Conservation (phyloP, 2,113 vertebrate genomes). For the Scopus umbretta region DNA sequence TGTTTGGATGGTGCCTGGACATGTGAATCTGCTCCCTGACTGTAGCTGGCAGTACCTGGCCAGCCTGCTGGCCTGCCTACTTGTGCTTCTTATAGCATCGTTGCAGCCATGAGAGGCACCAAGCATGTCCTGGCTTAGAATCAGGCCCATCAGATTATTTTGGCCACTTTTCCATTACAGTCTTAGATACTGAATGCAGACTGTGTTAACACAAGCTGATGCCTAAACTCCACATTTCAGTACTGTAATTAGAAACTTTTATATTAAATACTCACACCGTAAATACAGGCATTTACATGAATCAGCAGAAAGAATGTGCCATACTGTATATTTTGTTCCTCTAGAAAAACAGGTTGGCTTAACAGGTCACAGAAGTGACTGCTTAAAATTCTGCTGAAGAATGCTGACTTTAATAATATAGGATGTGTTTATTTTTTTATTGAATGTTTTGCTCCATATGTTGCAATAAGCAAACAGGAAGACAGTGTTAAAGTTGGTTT, state of each 20-base stretch:
- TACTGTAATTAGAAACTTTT: background rate
- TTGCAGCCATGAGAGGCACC: background rate
- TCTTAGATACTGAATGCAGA: background rate
- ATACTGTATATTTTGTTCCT: background rate
- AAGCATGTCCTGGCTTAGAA: background rate
- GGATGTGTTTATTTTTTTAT: background rate
- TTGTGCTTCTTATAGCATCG: background rate
- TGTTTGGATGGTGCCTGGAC: background rate
- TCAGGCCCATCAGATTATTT: background rate
- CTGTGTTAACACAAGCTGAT: background rate
- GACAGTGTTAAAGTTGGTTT: background rate
- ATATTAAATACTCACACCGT: background rate
- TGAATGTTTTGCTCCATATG: background rate
- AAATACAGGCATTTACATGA: background rate
- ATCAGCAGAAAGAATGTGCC: background rate
- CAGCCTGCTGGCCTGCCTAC: background rate
- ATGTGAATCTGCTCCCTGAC: rapidly evolving
- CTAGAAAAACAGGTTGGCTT: background rate
- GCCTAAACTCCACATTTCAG: background rate
- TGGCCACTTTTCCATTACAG: background rate
- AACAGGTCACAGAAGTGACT: background rate
- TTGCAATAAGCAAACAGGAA: background rate
- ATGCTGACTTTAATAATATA: background rate
- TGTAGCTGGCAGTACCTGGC: background rate
- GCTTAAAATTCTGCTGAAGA: background rate